Evolutionary conservation across 2,797 vertebrate genomes (phyloP).

Genomic region (Heterohyrax brucei): DNA sequence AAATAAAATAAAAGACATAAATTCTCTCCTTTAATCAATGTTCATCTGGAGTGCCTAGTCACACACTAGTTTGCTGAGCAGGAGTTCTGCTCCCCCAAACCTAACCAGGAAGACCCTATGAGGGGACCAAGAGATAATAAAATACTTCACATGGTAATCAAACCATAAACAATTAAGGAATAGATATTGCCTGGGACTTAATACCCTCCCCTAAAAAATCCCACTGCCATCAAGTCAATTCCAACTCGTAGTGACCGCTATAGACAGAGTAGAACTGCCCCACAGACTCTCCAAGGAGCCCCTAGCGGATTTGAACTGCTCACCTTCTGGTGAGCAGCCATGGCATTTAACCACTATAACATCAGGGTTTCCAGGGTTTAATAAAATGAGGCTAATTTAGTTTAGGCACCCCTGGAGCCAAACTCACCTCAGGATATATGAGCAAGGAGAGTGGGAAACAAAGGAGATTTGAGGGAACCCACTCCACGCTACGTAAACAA

Average conservation of each 20-base stretch:
- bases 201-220: neutral
- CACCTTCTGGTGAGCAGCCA: too few relatives aligned
- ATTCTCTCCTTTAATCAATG: neutral
- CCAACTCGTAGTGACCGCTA: too few relatives aligned
- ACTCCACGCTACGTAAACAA: neutral
- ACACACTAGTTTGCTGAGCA: neutral
- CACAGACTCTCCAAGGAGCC: too few relatives aligned
- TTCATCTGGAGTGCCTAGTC: neutral
- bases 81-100: neutral
- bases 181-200: neutral
- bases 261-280: too few relatives aligned
- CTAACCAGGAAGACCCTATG: neutral
- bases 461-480: neutral
- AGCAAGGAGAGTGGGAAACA: neutral
- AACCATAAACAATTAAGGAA: neutral
- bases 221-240: too few relatives aligned
- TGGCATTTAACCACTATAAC: too few relatives aligned
- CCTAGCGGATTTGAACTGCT: too few relatives aligned
- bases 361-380: neutral
- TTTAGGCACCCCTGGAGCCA: neutral
- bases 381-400: conserved; percentile 13
- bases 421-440: neutral
- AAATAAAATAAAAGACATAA: neutral
- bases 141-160: neutral
- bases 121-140: neutral